Conservation (phyloP, 2,888 invertebrate species). For the Itoplectis maculator region DNA sequence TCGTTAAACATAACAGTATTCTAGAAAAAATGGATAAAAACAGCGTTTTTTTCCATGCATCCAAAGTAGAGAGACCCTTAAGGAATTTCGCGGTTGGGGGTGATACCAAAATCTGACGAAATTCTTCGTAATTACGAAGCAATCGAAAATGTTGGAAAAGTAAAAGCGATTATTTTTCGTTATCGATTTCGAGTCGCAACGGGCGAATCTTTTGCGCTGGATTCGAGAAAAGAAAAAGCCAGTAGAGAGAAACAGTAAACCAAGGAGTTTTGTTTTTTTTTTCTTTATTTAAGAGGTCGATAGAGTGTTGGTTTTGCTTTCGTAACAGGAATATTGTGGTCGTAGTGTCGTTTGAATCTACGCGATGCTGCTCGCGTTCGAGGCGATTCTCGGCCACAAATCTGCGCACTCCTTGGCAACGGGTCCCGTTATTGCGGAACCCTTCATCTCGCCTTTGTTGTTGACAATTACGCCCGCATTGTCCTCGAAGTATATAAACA, state of each 20-base stretch:
- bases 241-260: not conserved
- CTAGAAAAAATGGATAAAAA: too few species aligned
- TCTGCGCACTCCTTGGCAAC: conserved; percentile 99
- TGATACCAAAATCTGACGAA: too few species aligned
- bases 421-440: conserved; percentile 99
- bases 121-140: too few species aligned
- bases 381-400: conserved; percentile 99
- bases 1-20: too few species aligned
- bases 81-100: too few species aligned
- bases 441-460: conserved; percentile 99
- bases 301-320: conserved; percentile 33
- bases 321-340: conserved; percentile 53
- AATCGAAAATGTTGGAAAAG: too few species aligned
- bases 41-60: too few species aligned
- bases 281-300: conserved; percentile 50
- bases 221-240: not conserved
- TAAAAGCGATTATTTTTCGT: too few species aligned
- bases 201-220: too few species aligned
- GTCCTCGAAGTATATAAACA: conserved; percentile 99
- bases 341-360: conserved; percentile 83
- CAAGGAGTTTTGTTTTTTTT: conserved; percentile 2
- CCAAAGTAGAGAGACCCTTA: too few species aligned
- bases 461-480: conserved; percentile 99
- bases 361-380: conserved; percentile 99
- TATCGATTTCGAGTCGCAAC: too few species aligned